A percentile compares a stretch with the other conserved stretches of the same genome.
Conservation (phyloP, 1,140 invertebrate species). For the Homalodisca vitripennis region DNA sequence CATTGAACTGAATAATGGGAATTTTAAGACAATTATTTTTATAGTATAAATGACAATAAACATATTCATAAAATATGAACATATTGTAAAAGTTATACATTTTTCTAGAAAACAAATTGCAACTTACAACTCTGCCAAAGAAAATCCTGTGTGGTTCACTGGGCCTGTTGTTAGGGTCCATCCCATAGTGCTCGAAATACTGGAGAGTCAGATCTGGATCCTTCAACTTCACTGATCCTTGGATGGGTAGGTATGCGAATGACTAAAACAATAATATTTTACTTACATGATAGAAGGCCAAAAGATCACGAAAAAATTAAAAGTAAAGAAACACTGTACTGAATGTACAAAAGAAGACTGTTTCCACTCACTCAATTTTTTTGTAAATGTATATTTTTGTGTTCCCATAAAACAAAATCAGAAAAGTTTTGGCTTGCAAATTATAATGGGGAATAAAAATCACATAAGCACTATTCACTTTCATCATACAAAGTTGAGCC, state of each 20-base stretch:
- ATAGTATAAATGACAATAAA: not conserved
- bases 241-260: conserved; percentile 76
- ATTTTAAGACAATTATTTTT: not conserved
- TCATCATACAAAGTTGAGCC: no score
- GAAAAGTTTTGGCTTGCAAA: no score
- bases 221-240: conserved; percentile 78
- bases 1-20: not conserved
- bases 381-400: no score
- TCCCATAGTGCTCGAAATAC: conserved; percentile 87
- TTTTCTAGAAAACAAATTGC: no score
- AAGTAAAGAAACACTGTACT: no score
- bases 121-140: conserved; percentile 82
- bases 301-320: no score
- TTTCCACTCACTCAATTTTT: no score
- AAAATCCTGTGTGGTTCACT: conserved; percentile 71
- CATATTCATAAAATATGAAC: not conserved
- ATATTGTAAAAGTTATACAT: not conserved
- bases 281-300: no score
- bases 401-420: no score
- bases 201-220: conserved; percentile 76
- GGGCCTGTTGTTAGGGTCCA: conserved; percentile 69
- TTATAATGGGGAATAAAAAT: no score
- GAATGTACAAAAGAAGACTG: no score
- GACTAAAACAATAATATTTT: conserved; percentile 53
- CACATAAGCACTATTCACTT: no score